phyloP scores from a whole-genome alignment of 1,140 invertebrate species.

The Macrosteles quadrilineatus region DNA sequence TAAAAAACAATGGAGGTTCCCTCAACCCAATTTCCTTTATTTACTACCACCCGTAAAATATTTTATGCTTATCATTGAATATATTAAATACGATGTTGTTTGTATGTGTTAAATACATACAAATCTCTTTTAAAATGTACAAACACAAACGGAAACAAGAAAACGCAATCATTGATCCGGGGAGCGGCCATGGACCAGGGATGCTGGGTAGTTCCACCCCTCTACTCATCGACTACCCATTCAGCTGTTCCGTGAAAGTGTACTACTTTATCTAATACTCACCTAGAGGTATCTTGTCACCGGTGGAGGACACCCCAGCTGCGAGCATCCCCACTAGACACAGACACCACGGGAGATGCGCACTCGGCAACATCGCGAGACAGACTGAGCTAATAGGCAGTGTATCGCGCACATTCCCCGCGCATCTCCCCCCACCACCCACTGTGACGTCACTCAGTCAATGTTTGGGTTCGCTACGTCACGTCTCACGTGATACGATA shows the following conservation, averaged over 20 bases:
- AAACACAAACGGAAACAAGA: no score
- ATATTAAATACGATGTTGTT: no score
- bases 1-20: no score
- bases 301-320: conserved; percentile 36
- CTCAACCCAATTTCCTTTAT: no score
- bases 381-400: not conserved
- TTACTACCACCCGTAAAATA: no score
- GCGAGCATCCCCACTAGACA: conserved; percentile 11
- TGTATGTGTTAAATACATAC: no score
- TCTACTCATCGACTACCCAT: not conserved
- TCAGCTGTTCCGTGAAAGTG: not conserved
- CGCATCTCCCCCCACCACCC: not conserved
- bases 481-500: not conserved
- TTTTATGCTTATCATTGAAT: no score
- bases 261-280: conserved; percentile 33
- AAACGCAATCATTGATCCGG: not conserved
- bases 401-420: not conserved
- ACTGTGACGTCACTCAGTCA: conserved; percentile 7
- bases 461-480: conserved; percentile 10
- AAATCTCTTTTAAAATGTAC: no score
- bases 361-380: not conserved
- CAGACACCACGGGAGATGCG: conserved; percentile 4
- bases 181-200: not conserved
- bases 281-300: conserved; percentile 50
- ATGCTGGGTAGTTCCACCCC: not conserved